A percentile compares a stretch with the other conserved stretches of the same genome.
Conservation (phyloP, 2,888 invertebrate genomes). For the Eurytoma californica region DNA sequence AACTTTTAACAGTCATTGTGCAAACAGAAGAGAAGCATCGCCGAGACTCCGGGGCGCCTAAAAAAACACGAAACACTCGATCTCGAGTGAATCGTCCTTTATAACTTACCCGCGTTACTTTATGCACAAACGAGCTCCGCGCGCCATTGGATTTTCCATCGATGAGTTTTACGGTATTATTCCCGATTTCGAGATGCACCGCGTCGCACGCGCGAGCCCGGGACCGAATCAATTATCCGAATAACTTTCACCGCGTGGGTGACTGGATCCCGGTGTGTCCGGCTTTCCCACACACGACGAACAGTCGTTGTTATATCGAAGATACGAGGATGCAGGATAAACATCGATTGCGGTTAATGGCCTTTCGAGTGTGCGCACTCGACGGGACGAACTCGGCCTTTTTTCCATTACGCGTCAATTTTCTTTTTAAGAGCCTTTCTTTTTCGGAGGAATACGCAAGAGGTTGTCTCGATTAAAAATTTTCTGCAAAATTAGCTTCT, state of each 20-base stretch:
- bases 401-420: neutral
- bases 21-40: constrained; percentile 36
- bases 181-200: neutral
- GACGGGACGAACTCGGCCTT: too few relatives aligned
- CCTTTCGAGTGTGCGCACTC: constrained; percentile 4
- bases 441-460: neutral
- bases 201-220: constrained; percentile 64
- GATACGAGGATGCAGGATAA: constrained; percentile 18
- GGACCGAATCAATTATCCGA: constrained; percentile 68
- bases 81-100: constrained; percentile 17
- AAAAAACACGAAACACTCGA: constrained; percentile 45
- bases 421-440: neutral
- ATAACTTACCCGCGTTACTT: neutral
- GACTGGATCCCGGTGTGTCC: constrained; percentile 66
- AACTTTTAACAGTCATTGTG: constrained; percentile 46
- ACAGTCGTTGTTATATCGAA: neutral
- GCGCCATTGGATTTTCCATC: constrained; percentile 25
- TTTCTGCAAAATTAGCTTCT: constrained; percentile 23
- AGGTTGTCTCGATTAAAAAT: neutral
- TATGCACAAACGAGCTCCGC: neutral
- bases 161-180: constrained; percentile 17
- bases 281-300: constrained; percentile 64
- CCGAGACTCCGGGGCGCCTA: constrained; percentile 33
- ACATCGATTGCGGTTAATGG: constrained; percentile 39
- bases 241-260: constrained; percentile 73